Conservation (phyloP, 2,797 vertebrate species). For the Leptatherina wallacei region DNA sequence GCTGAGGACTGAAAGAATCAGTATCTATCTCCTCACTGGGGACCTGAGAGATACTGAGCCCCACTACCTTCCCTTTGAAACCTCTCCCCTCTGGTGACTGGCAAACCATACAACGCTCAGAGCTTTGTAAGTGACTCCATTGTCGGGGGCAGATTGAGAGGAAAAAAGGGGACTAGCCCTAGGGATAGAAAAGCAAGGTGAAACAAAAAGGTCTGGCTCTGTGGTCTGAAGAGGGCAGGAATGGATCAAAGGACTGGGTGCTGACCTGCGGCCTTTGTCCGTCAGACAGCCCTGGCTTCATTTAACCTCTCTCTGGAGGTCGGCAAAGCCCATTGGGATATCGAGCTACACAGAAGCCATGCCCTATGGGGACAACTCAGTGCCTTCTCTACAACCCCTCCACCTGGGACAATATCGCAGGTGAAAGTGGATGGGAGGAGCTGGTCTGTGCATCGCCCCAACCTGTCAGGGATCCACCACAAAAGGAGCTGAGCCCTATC, state of each 20-base stretch:
- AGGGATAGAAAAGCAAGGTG: conserved; percentile 79
- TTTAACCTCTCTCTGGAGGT: conserved; percentile 94
- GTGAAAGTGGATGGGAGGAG: conserved; percentile 82
- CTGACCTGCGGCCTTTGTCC: conserved; percentile 96
- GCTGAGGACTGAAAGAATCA: conserved; percentile 66
- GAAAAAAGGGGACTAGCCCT: conserved; percentile 84
- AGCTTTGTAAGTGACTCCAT: conserved; percentile 96
- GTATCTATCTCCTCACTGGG: conserved; percentile 80
- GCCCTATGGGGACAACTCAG: conserved; percentile 77
- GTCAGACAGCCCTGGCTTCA: conserved; percentile 93
- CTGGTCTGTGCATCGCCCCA: conserved; percentile 70
- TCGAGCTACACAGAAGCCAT: conserved; percentile 79
- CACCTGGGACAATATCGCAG: conserved; percentile 79
- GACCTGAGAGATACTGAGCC: conserved; percentile 80
- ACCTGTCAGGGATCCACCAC: conserved; percentile 81
- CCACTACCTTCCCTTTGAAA: conserved; percentile 84
- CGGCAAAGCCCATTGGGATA: conserved; percentile 87
- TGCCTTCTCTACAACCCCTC: conserved; percentile 68
- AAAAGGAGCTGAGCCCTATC: conserved; percentile 76
- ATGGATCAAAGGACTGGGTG: conserved; percentile 94
- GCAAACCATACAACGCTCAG: conserved; percentile 81
- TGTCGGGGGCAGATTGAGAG: conserved; percentile 85
- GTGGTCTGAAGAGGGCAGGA: conserved; percentile 92
- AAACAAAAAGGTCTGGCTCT: conserved; percentile 86
- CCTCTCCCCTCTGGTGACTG: conserved; percentile 83